These are phyloP conservation scores for Monodelphis domestica DNA, from an alignment of 2,797 vertebrate species.

Conservation along the genomic window DNA sequence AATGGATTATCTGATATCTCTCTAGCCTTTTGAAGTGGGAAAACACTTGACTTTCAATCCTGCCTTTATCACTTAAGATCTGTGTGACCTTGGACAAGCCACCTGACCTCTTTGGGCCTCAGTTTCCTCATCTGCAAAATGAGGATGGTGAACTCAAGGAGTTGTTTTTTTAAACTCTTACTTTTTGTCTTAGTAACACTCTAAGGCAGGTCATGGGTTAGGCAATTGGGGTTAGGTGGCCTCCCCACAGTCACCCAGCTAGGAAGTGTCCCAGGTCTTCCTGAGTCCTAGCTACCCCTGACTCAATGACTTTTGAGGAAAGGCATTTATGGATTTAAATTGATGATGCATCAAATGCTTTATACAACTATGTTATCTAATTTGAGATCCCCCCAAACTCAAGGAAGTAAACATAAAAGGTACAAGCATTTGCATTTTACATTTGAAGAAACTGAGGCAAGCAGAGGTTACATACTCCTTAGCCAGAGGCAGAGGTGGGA, in stretches of 20 bases:
- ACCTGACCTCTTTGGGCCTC: neutral
- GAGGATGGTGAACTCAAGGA: no score
- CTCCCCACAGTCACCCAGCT: no score
- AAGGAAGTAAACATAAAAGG: neutral
- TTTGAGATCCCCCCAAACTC: neutral
- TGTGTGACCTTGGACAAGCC: neutral
- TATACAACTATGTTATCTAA: neutral
- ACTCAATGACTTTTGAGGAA: neutral
- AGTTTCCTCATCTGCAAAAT: neutral
- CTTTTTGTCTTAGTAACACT: no score
- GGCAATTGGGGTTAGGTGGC: no score
- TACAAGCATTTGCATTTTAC: neutral
- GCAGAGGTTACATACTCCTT: neutral
- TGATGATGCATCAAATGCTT: neutral
- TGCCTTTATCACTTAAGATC: neutral
- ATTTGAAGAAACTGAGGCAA: neutral
- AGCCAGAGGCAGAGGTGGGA: neutral
- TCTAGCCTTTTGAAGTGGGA: neutral
- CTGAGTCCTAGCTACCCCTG: no score
- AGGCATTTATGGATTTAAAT: neutral
- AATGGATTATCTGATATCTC: neutral
- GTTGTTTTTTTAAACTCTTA: no score
- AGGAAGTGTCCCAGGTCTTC: no score
- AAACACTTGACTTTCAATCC: neutral
- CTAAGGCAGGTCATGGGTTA: no score